Evolutionary conservation across 1,140 invertebrate genomes (phyloP), one percentile per base, ranked within the genome.

Genomic region (Drosophila miranda): DNA sequence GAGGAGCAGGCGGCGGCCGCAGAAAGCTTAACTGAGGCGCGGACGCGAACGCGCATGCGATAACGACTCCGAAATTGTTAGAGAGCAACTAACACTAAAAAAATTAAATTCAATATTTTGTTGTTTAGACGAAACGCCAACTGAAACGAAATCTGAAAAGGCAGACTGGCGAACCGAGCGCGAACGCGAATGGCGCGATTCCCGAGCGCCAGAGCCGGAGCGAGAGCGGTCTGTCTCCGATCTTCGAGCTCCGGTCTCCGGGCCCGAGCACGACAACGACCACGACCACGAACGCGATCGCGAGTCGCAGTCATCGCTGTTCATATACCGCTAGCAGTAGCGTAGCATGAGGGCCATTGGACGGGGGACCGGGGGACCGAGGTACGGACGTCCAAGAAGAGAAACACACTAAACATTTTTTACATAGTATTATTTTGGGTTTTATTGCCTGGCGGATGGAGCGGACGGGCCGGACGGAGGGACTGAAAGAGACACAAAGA

Each of bases 31-130:
- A 74, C 70, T 43, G 48, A 66, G 53, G 51, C 78, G 58, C 63
- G 57, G 68, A 66, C 59, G 70, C 74, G 83, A 69, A 88, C 83
- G 84, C 89, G 89, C 88, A 89, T 89, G 88, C 89, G 89, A 90
- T 90, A 90, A 90, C 84, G 84, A 90, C 89, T 89, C 84, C 84
- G 75, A 90, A 90, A 90, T 90, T 89, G 89, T 90, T 90, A 90
- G 83, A 90, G 86, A 89, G 75, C 89, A 89, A 90, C 89, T 90
- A 90, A 90, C 84, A 90, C 89, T 90, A 90, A 86, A 87, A 75
- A 87, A 90, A 89, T 90, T 90, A 82, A 89, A 89, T 90, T 90
- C 89, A 90, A 90, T 89, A 90, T 90, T 90, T 90, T 84, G 68
- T 89, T 84, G 88, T 90, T 90, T 90, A 90, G 89, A 89, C 88